Evolutionary conservation across 2,797 vertebrate genomes (phyloP), one percentile per base, ranked within the genome.

Genomic region (Caiman crocodilus): DNA sequence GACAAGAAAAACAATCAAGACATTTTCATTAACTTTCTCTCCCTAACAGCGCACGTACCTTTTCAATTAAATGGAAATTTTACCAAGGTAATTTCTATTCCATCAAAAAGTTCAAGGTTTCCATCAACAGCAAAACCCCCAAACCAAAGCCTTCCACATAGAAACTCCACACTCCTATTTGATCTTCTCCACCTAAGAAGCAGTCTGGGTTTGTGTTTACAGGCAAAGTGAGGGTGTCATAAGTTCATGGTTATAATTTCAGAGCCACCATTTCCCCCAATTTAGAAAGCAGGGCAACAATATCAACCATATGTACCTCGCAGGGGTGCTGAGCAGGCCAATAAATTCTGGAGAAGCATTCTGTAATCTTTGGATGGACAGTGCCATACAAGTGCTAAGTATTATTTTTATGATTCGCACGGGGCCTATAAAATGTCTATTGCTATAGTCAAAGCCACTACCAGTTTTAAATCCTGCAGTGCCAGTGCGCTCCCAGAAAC

Each of bases 221-320:
- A 76, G 3, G 3, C 57, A 5, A 30, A 14, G 59, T 4, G 8
- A 32, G 35, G 20, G 9, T 59, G n/a, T 13, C 11, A 0, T 10
- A 13, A 11, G 15, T 23, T 42, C 42, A 2, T 0, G 1, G 55
- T 56, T 42, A 2, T 0, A 3, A 35, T 55, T 55, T n/a, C n/a
- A 8, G 11, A 35, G 11, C 2, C 30, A 42, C 50, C 63, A n/a
- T 30, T 7, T 55, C 23, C 30, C 1, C 0, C 71, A 17, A 4
- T 1, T 5, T 1, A 6, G 50, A 42, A 73, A 73, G 50, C 50
- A 21, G 20, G 30, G 6, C 23, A 14, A 23, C 14, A 32, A 6
- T 7, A n/a, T 3, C 35, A 14, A 35, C 28, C 79, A 7, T 12
- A 5, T 8, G 42, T 5, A 73, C 7, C 28, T 25, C 4, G 12